Conservation (phyloP, 2,797 vertebrate genomes). For the Anguilla megastoma region DNA sequence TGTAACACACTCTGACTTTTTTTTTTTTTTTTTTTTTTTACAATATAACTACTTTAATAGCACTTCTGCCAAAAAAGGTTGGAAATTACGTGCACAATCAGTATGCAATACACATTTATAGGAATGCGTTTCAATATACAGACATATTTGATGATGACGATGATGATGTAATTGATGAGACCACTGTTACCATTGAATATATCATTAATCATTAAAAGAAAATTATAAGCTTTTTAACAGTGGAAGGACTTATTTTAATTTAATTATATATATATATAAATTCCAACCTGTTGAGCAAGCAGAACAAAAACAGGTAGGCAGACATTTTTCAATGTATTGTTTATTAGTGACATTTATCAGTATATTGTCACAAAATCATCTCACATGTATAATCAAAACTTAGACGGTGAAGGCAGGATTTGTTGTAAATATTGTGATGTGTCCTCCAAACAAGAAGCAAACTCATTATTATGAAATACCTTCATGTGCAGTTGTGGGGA, state of each 20-base stretch:
- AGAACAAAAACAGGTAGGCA: background rate
- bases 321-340: background rate
- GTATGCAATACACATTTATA: background rate
- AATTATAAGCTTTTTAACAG: background rate
- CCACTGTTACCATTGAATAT: background rate
- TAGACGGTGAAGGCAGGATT: background rate
- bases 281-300: background rate
- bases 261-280: background rate
- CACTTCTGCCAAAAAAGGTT: background rate
- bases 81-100: background rate
- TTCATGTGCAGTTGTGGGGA: background rate
- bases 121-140: background rate
- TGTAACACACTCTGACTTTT: background rate
- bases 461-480: background rate
- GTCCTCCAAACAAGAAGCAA: conserved; percentile 3
- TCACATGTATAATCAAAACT: conserved; percentile 14
- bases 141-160: background rate
- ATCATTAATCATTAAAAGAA: background rate
- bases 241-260: too few relatives aligned
- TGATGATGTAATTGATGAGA: background rate
- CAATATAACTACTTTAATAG: background rate
- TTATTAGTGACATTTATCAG: background rate
- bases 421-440: conserved; percentile 1
- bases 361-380: background rate
- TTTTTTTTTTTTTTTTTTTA: background rate